phyloP scores from a whole-genome alignment of 2,113 vertebrate genomes.

The Morone chrysops region DNA sequence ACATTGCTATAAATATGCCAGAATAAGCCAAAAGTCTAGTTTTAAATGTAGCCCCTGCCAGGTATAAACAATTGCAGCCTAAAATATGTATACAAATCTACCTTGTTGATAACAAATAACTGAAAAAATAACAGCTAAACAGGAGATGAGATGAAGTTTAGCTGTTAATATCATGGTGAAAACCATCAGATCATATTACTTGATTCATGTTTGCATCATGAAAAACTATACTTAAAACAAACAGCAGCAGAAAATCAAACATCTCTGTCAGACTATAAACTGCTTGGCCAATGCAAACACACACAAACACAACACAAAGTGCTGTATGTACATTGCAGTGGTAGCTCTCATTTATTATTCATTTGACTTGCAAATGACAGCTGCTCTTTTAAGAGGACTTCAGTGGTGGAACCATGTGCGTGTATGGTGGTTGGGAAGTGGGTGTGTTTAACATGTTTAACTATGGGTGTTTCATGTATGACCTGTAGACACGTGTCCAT shows the following conservation, averaged over 20 bases:
- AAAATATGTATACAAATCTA: neutral
- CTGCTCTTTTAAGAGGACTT: neutral
- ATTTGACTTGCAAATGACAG: slow-evolving; percentile 60
- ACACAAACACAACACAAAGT: neutral
- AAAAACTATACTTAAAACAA: neutral
- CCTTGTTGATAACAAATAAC: neutral
- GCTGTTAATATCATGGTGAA: neutral
- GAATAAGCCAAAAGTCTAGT: too few species aligned
- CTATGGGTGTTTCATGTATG: slow-evolving; percentile 6
- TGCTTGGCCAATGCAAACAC: neutral
- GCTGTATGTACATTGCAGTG: slow-evolving; percentile 12
- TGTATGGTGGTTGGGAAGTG: neutral
- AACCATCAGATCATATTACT: neutral
- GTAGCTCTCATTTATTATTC: slow-evolving; percentile 1
- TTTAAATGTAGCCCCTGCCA: too few species aligned
- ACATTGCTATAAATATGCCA: too few species aligned
- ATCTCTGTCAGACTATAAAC: neutral
- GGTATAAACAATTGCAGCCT: too few species aligned
- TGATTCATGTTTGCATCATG: neutral
- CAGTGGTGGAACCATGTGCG: neutral
- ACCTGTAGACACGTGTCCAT: slow-evolving; percentile 33
- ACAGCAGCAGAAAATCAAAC: neutral
- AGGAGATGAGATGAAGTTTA: neutral
- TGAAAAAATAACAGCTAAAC: neutral
- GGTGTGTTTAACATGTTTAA: neutral